Percentiles rank a stretch among this genome's conserved stretches.
phyloP scores from a whole-genome alignment of 2,888 invertebrate genomes.

The Parasteatoda lunata region DNA sequence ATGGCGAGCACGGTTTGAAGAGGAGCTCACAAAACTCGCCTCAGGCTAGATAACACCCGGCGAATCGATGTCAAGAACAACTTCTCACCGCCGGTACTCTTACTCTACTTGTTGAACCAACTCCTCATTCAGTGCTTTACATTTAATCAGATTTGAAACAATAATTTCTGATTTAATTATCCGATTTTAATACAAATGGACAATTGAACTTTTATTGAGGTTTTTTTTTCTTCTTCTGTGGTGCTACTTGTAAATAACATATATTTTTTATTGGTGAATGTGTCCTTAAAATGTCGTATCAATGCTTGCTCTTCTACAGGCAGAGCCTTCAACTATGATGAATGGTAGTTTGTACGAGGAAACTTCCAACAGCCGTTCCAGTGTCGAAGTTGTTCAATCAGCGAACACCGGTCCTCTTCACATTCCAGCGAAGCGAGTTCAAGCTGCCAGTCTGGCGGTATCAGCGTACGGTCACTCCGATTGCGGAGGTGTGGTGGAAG shows the following conservation, averaged over 20 bases:
- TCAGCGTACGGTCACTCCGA: slow-evolving; percentile 62
- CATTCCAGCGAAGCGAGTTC: slow-evolving; percentile 64
- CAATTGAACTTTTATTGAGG: neutral
- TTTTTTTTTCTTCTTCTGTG: neutral
- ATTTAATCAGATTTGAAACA: too few species aligned
- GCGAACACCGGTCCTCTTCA: slow-evolving; percentile 61
- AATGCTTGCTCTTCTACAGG: slow-evolving; percentile 41
- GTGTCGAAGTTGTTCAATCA: slow-evolving; percentile 63
- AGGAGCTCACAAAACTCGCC: slow-evolving; percentile 42
- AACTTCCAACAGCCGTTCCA: slow-evolving; percentile 67
- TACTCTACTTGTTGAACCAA: slow-evolving; percentile 58
- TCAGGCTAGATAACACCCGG: slow-evolving; percentile 20
- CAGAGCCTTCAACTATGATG: slow-evolving; percentile 63
- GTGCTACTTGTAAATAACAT: neutral
- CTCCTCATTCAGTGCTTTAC: neutral
- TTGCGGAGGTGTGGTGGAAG: slow-evolving; percentile 63
- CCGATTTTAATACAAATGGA: neutral
- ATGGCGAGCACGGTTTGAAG: slow-evolving; percentile 41
- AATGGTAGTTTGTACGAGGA: slow-evolving; percentile 69
- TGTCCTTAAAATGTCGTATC: slow-evolving; percentile 22
- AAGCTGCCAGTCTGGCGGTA: slow-evolving; percentile 62
- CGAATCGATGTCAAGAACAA: slow-evolving; percentile 46
- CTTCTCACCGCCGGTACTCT: slow-evolving; percentile 3
- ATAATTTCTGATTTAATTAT: too few species aligned
- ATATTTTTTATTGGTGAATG: neutral